Conservation (phyloP, 2,797 vertebrate genomes). For the Microctenopoma steveboyesi region DNA sequence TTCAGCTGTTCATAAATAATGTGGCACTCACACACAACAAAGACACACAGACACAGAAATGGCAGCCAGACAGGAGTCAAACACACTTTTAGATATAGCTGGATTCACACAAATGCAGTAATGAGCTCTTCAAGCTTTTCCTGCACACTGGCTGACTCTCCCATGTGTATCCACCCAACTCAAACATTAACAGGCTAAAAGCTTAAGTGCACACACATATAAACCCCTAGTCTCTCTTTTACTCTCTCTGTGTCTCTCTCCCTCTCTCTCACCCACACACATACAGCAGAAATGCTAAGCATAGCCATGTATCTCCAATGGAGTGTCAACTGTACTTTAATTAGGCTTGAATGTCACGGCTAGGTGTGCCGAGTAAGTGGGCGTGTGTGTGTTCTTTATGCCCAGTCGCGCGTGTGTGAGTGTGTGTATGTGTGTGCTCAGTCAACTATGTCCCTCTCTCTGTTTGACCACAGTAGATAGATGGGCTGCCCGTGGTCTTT, state of each 20-base stretch:
- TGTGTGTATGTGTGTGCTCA: constrained; percentile 11
- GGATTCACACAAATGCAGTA: constrained; percentile 71
- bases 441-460: constrained; percentile 31
- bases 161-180: constrained; percentile 62
- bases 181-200: constrained; percentile 70
- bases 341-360: constrained; percentile 51
- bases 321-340: constrained; percentile 64
- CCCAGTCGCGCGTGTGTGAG: neutral
- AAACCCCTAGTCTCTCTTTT: constrained; percentile 6
- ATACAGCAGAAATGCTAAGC: constrained; percentile 31
- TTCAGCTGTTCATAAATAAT: constrained; percentile 48
- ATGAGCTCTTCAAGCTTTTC: constrained; percentile 71
- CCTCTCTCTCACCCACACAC: constrained; percentile 23
- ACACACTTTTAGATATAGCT: constrained; percentile 67
- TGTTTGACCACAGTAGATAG: constrained; percentile 49
- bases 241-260: constrained; percentile 7
- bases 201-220: constrained; percentile 47
- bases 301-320: constrained; percentile 51
- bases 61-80: constrained; percentile 62
- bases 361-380: constrained; percentile 2
- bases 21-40: constrained; percentile 14
- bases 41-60: constrained; percentile 22
- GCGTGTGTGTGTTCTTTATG: constrained; percentile 4
- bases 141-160: constrained; percentile 64
- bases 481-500: constrained; percentile 31